A percentile compares a stretch with the other conserved stretches of the same genome.
phyloP scores from a whole-genome alignment of 2,888 invertebrate species.

The Sarcophaga carnaria region DNA sequence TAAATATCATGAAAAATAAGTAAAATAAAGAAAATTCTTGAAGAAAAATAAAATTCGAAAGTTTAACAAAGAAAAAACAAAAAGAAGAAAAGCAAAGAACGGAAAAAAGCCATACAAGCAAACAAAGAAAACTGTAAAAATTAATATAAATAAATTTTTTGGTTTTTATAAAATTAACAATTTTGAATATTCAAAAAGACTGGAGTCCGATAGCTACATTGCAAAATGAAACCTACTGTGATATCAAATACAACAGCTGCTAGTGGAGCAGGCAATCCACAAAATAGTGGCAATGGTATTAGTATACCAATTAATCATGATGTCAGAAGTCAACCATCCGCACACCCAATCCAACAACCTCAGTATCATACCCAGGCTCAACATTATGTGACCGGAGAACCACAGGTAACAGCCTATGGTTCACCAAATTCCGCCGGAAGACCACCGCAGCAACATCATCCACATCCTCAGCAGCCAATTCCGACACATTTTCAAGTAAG shows the following conservation, averaged over 20 bases:
- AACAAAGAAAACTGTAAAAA: constrained; percentile 18
- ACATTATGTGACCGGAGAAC: constrained; percentile 52
- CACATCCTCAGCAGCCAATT: constrained; percentile 72
- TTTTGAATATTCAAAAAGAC: constrained; percentile 35
- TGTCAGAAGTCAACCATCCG: constrained; percentile 67
- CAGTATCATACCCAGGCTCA: constrained; percentile 59
- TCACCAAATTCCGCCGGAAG: constrained; percentile 70
- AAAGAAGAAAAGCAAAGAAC: constrained; percentile 20
- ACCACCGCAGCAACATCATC: constrained; percentile 59
- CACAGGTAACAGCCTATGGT: constrained; percentile 62
- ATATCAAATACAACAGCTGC: constrained; percentile 73
- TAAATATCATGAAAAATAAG: constrained; percentile 43
- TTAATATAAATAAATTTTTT: constrained; percentile 5
- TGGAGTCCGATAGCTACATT: constrained; percentile 23
- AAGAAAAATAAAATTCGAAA: not conserved
- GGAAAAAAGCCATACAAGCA: not conserved
- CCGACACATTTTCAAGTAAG: constrained; percentile 73
- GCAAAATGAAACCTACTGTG: constrained; percentile 79
- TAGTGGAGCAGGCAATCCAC: constrained; percentile 63
- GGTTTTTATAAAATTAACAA: constrained; percentile 10
- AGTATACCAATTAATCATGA: constrained; percentile 77
- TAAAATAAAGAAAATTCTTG: constrained; percentile 55
- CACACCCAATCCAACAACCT: constrained; percentile 69
- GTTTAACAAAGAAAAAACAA: constrained; percentile 18
- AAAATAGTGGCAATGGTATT: constrained; percentile 71